These are phyloP conservation scores for Metellina segmentata DNA, from an alignment of 2,888 invertebrate genomes.

Conservation along the genomic window DNA sequence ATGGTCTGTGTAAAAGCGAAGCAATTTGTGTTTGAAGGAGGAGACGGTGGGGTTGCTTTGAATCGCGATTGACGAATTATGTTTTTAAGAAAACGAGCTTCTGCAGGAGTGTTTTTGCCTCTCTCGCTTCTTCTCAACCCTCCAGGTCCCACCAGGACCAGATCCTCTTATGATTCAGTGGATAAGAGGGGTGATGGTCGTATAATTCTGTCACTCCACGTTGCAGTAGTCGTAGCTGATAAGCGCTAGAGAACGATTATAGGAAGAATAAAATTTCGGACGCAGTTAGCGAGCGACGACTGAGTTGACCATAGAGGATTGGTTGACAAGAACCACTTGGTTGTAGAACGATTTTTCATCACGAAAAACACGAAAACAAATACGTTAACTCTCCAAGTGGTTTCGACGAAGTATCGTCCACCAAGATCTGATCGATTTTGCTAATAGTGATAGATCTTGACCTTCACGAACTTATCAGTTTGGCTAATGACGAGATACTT, in stretches of 20 bases:
- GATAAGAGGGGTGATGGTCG: background rate
- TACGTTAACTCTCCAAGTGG: no score
- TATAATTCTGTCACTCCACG: background rate
- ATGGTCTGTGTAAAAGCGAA: constrained; percentile 9
- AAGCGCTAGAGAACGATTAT: background rate
- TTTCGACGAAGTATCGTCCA: no score
- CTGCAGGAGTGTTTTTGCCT: background rate
- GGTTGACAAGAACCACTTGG: no score
- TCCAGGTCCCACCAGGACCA: background rate
- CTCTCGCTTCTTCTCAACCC: background rate
- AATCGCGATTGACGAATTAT: constrained; percentile 28
- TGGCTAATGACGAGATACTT: no score
- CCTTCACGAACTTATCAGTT: no score
- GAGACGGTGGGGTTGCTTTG: background rate
- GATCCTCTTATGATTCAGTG: background rate
- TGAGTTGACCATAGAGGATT: no score
- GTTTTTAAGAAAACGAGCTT: background rate
- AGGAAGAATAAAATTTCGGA: background rate
- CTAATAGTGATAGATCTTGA: no score
- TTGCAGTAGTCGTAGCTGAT: background rate
- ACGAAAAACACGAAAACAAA: no score
- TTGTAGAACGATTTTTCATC: no score
- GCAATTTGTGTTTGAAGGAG: constrained; percentile 19
- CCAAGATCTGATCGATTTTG: no score
- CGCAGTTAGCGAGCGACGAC: no score